Evolutionary conservation across 2,797 vertebrate genomes (phyloP).

Genomic region (Clarias fuscus): DNA sequence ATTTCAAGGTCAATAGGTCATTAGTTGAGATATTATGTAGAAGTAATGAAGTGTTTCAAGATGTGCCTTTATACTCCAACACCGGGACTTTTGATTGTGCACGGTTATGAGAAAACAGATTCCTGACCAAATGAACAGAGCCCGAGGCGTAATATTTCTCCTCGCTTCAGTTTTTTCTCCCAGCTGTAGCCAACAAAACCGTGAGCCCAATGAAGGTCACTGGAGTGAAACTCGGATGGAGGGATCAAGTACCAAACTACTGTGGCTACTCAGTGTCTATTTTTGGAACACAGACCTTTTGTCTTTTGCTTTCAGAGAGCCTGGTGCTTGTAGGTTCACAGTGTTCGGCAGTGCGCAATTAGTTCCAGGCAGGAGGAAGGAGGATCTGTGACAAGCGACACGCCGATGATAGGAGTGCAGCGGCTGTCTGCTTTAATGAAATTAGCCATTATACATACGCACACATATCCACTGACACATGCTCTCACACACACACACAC

Average conservation of each 20-base stretch:
- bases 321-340: background rate
- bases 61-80: background rate
- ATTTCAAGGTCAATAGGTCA: no score
- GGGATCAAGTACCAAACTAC: constrained; percentile 21
- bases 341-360: constrained; percentile 10
- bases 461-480: background rate
- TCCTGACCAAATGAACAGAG: background rate
- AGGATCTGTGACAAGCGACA: constrained; percentile 1
- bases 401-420: constrained; percentile 14
- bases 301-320: background rate
- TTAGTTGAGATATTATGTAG: background rate
- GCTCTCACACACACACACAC: background rate
- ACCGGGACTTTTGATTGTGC: no score
- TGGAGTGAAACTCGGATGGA: background rate
- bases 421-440: constrained; percentile 32
- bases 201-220: constrained; percentile 9
- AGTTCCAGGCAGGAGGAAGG: constrained; percentile 12
- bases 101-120: no score
- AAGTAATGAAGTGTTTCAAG: background rate
- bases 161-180: background rate
- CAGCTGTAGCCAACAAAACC: background rate
- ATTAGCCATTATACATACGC: constrained; percentile 19
- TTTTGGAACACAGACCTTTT: constrained; percentile 23
- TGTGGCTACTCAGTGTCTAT: background rate
- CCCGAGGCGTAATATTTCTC: background rate